Percentiles rank a stretch among this genome's conserved stretches.
These are phyloP conservation scores for Bimastos eiseni DNA, from an alignment of 2,888 invertebrate species.

Conservation along the genomic window DNA sequence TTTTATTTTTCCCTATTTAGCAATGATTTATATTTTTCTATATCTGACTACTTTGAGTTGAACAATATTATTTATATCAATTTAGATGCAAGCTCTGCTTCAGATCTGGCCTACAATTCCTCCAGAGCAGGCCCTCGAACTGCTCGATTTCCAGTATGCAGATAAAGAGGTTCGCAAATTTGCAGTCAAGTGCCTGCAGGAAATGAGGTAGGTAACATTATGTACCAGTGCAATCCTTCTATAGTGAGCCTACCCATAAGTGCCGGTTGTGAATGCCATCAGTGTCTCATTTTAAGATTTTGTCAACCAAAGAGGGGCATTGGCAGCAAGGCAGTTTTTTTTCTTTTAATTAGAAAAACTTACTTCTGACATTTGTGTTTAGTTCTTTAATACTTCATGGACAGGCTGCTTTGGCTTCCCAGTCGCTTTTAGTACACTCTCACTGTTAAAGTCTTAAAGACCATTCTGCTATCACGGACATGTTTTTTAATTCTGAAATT, in stretches of 20 bases:
- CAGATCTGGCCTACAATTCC: slow-evolving; percentile 80
- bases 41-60: not conserved
- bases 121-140: slow-evolving; percentile 81
- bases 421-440: too few species aligned
- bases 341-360: too few species aligned
- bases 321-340: too few species aligned
- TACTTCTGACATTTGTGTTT: too few species aligned
- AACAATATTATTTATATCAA: not conserved
- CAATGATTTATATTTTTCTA: not conserved
- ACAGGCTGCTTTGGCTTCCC: too few species aligned
- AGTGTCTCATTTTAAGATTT: too few species aligned
- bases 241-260: not conserved
- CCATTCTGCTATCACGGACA: too few species aligned
- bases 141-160: slow-evolving; percentile 90
- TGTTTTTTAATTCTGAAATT: too few species aligned
- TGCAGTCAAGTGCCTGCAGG: slow-evolving; percentile 78
- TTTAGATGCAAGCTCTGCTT: slow-evolving; percentile 73
- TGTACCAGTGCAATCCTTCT: not conserved
- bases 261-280: too few species aligned
- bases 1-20: not conserved
- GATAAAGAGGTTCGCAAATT: slow-evolving; percentile 83
- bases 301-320: too few species aligned
- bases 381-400: too few species aligned
- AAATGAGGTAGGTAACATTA: slow-evolving; percentile 64
- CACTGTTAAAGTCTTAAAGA: too few species aligned